phyloP scores from a whole-genome alignment of 1,140 invertebrate species.

The Tenebrio molitor region DNA sequence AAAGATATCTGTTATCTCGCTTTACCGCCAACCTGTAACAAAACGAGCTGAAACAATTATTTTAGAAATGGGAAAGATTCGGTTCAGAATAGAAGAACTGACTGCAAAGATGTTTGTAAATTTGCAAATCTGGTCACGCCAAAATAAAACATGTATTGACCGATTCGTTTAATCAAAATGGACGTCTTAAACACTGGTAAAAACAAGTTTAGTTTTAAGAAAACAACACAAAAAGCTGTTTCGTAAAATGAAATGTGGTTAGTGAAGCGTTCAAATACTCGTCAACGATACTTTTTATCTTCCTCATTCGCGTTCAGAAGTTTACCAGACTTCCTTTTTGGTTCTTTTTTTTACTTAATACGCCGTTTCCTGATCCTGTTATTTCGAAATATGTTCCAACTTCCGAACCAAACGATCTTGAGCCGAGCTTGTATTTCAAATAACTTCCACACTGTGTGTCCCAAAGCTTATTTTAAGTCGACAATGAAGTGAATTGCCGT shows the following conservation, averaged over 20 bases:
- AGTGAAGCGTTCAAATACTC: conserved; percentile 59
- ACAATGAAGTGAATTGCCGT: background rate
- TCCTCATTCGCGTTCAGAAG: conserved; percentile 50
- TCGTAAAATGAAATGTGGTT: conserved; percentile 58
- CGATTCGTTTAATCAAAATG: conserved; percentile 21
- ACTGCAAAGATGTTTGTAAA: too few species aligned
- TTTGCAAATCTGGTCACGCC: too few species aligned
- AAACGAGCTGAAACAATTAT: too few species aligned
- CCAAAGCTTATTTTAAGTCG: conserved; percentile 14
- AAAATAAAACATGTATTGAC: background rate
- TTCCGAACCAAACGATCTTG: conserved; percentile 32
- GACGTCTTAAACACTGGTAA: conserved; percentile 8
- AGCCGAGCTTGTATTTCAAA: conserved; percentile 28
- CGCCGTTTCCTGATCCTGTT: conserved; percentile 54
- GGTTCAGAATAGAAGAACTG: background rate
- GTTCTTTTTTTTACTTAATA: conserved; percentile 55
- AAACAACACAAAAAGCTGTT: conserved; percentile 51
- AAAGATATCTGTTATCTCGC: too few species aligned
- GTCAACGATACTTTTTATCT: conserved; percentile 58
- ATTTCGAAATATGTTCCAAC: conserved; percentile 53
- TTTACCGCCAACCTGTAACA: too few species aligned
- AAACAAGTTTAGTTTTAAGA: conserved; percentile 28
- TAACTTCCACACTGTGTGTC: conserved; percentile 21
- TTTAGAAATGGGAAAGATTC: too few species aligned
- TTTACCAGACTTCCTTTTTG: conserved; percentile 54